Base-by-base conservation (phyloP, 2,888 invertebrate genomes). In the Morpho achilles region DNA sequence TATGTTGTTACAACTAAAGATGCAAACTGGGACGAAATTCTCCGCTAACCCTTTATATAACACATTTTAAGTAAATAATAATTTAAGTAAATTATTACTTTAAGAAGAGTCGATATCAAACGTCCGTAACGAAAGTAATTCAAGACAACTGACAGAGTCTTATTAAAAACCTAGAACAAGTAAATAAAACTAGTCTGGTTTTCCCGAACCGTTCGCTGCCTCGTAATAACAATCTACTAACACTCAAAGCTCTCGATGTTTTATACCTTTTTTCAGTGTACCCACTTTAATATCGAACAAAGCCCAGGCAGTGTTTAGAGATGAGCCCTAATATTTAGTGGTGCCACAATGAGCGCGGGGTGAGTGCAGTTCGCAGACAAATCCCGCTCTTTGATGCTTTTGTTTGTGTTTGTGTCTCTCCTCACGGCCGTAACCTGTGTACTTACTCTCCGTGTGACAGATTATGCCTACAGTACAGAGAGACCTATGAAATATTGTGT, bases 291-390 rank as follows among this genome's bases (percentile, higher is more conserved):
- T 61, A 61, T 52, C 44, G 58, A 58, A 58, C 58, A 58, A 49
- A 45, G 61, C 32, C 53, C 46, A 50, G 50, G 22, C 52, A 44
- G 48, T 43, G 52, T 48, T 52, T 51, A 44, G 45, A 45, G 52
- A 52, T 52, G 44, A 52, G 49, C 56, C 56, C 56, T 59, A 59
- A 62, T 56, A 62, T 56, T 59, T 60, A 60, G 55, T 60, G 53
- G 53, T 59, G 57, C 50, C 45, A 45, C 42, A 55, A 48, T 59
- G 43, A 55, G 55, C 52, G 54, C 47, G 39, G 55, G 55, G 49
- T n/a, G 50, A 48, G 39, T 22, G 42, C 23, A 32, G 43, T 42
- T 6, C 23, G 52, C 52, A 52, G 52, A 56, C 52, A 56, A 49
- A 42, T 40, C 43, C 43, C 59, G 47, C 56, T 53, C 58, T 58